Base-by-base conservation (phyloP, 2,113 vertebrate genomes). In the Protobothrops flavoviridis region DNA sequence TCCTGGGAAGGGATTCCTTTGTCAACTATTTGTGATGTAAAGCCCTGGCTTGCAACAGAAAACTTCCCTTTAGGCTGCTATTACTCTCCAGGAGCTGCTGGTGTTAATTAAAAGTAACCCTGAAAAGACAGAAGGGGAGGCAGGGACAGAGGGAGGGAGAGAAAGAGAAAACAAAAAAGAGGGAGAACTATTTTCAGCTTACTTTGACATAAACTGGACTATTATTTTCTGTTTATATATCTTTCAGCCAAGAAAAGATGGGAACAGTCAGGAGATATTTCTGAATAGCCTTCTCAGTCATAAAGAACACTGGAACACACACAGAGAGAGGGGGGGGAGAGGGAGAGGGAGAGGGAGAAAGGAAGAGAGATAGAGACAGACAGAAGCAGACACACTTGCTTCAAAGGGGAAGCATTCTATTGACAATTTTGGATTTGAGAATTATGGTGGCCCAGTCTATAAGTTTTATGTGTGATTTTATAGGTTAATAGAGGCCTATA, bases 51-150 rank as follows among this genome's bases (percentile, higher is more conserved):
- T 20, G 23, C 93, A 94, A 94, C 43, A 64, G 52, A 93, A 93
- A 15, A 2, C 8, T 92, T 61, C 52, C 53, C 26, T 94, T 95
- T 45, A 94, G 55, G 24, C 39, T 90, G 94, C 93, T 87, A 43
- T 95, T 87, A 96, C 15, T 69, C 26, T 94, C 93, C 50, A 64
- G 94, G 91, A 45, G 90, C 85, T 92, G 33, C 94, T 89, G 91
- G 50, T 87, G 17, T 95, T 96, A 94, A 97, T 96, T 94, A 96
- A 96, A 94, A 26, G 87, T 93, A 94, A 64, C 74, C 94, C 13
- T 92, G 74, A 88, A 95, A 95, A 93, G 81, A 89, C 94, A 43
- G 13, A 92, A 95, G 94, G 86, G 94, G 88, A 3, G 29, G 57
- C 55, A 48, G 89, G 89, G 13, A 48, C 87, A 88, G 13, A 53